Conservation (phyloP, 2,888 invertebrate species). For the Chalcosyrphus nemorum region DNA sequence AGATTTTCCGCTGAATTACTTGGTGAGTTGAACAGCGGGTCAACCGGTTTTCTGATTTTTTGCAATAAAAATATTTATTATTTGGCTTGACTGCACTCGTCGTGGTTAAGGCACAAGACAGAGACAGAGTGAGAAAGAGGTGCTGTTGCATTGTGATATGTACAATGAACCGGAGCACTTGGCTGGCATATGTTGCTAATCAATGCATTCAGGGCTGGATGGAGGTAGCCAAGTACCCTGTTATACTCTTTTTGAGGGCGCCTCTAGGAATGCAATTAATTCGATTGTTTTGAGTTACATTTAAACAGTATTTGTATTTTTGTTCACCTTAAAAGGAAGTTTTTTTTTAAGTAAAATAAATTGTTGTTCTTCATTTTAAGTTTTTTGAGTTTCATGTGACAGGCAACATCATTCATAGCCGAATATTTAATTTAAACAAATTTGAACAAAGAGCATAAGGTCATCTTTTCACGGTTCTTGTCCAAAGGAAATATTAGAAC, state of each 20-base stretch:
- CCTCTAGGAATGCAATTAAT: too few relatives aligned
- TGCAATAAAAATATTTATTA: conserved; percentile 13
- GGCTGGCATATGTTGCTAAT: conserved; percentile 23
- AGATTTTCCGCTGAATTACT: neutral
- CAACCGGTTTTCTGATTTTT: conserved; percentile 59
- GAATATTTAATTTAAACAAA: neutral
- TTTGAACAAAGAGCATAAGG: neutral
- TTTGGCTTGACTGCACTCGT: conserved; percentile 23
- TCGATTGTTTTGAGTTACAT: too few relatives aligned
- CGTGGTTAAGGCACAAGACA: conserved; percentile 5
- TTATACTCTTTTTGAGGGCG: neutral
- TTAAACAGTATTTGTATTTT: too few relatives aligned
- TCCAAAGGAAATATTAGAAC: neutral
- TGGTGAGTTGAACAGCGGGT: conserved; percentile 14
- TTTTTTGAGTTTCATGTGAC: too few relatives aligned
- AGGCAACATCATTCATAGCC: too few relatives aligned
- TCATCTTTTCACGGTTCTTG: neutral
- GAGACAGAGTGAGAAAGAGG: neutral
- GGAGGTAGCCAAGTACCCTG: too few relatives aligned
- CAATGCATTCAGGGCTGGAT: conserved; percentile 10
- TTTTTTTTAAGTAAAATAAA: too few relatives aligned
- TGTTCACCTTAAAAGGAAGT: too few relatives aligned
- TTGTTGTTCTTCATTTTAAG: too few relatives aligned
- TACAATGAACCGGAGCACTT: conserved; percentile 39
- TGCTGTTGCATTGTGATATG: conserved; percentile 31